phyloP scores from a whole-genome alignment of 2,888 invertebrate genomes.

The Volucella zonaria region DNA sequence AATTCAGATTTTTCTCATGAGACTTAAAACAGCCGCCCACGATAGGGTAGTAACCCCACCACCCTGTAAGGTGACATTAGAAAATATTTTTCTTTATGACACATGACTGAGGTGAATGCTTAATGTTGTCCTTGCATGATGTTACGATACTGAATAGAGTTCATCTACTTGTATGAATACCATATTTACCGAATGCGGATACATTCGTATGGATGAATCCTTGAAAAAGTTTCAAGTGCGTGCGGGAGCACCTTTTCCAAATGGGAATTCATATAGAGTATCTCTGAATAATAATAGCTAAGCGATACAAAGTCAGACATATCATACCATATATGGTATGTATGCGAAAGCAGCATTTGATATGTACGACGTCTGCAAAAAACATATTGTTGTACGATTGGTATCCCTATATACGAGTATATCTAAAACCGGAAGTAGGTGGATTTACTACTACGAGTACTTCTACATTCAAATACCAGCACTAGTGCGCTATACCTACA shows the following conservation, averaged over 20 bases:
- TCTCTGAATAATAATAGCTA: constrained; percentile 56
- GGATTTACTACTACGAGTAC: constrained; percentile 37
- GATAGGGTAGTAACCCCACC: not conserved
- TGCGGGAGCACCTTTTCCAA: constrained; percentile 12
- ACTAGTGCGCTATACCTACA: constrained; percentile 23
- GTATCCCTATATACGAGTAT: not conserved
- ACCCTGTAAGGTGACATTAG: constrained; percentile 10
- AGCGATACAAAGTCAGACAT: constrained; percentile 48
- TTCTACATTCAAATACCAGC: not conserved
- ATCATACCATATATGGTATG: constrained; percentile 1
- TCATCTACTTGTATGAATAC: constrained; percentile 3
- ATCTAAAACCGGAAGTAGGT: constrained; percentile 6
- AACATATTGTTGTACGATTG: no score
- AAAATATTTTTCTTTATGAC: constrained; percentile 29
- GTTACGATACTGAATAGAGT: constrained; percentile 50
- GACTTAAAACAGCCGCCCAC: no score
- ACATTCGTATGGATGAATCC: not conserved
- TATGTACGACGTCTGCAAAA: constrained; percentile 27
- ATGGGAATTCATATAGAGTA: constrained; percentile 24
- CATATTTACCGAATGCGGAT: constrained; percentile 7
- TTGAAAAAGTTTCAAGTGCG: not conserved
- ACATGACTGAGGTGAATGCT: constrained; percentile 60
- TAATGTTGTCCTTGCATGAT: constrained; percentile 61
- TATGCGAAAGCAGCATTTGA: not conserved
- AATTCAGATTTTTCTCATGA: constrained; percentile 29